Base-by-base conservation (phyloP, 2,888 invertebrate genomes). In the Callimorpha dominula region DNA sequence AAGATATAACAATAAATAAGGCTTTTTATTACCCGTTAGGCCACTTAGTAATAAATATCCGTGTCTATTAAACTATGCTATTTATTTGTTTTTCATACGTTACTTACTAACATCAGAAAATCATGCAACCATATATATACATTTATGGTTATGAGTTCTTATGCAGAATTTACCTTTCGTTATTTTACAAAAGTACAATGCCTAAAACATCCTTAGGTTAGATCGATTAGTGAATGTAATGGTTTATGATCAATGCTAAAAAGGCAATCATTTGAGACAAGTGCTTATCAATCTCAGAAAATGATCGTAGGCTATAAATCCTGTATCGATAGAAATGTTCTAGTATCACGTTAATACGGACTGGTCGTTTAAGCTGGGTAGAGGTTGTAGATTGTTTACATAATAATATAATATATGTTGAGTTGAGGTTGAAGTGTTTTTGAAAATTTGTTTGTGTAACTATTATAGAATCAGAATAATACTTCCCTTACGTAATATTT, bases 11-110 rank as follows among this genome's bases (percentile, higher is more conserved):
- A 20, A 31, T 9, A 60, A 31, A 60, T 12, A 60, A 46, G 62
- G 0, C 63, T 42, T n/a, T 62, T 42, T 31, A 31, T 52, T 31
- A 31, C 31, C 52, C 60, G 60, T 42, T 71, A 50, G 40, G 49
- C 40, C 42, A 57, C 40, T 65, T 71, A 60, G 50, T 54, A 46
- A 49, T 66, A 40, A 60, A 71, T 71, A 46, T 65, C 57, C 70
- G 49, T 57, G 65, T 65, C 57, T 65, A 65, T 70, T 40, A n/a
- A 60, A 40, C 31, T 31, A 2, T 31, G 31, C 31, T 31, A 31
- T 31, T 31, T 2, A 31, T 31, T 14, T 15, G 8, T 42, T 20
- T 31, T 60, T 20, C 40, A 14, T 65, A 65, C 50, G 65, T 49
- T 40, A 62, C 60, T 60, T 60, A 60, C 46, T 31, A 71, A 43